Conservation (phyloP, 2,113 vertebrate species). For the Ceyx cyanopectus region DNA sequence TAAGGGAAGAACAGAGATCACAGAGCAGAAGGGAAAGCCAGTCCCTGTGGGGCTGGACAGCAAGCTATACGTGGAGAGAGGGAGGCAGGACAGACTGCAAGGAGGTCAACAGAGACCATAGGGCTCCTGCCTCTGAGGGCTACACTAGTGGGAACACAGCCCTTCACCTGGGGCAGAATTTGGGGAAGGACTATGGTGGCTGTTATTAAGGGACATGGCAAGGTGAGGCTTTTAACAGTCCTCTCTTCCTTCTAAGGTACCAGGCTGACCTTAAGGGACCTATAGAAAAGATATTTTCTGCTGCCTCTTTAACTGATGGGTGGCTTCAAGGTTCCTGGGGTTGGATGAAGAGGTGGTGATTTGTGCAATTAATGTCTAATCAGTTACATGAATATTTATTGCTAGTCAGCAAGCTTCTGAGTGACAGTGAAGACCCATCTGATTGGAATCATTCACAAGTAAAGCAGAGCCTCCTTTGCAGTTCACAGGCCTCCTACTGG, state of each 20-base stretch:
- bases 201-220: neutral
- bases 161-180: neutral
- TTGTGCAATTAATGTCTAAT: constrained; percentile 69
- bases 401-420: constrained; percentile 47
- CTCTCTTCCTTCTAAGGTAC: neutral
- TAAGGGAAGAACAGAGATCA: neutral
- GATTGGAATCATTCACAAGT: constrained; percentile 29
- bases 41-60: neutral
- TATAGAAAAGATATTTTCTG: neutral
- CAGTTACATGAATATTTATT: constrained; percentile 74
- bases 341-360: constrained; percentile 57
- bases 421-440: constrained; percentile 4
- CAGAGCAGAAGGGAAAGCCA: neutral
- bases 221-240: neutral
- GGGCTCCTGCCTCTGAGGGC: neutral
- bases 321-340: constrained; percentile 15
- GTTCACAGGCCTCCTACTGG: neutral
- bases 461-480: neutral
- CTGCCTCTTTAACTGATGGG: neutral
- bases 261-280: neutral
- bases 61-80: neutral
- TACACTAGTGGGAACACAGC: neutral
- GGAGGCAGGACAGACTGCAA: neutral
- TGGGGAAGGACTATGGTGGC: neutral
- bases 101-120: neutral